Evolutionary conservation across 2,113 vertebrate species (phyloP).

Genomic region (Semicossyphus pulcher): DNA sequence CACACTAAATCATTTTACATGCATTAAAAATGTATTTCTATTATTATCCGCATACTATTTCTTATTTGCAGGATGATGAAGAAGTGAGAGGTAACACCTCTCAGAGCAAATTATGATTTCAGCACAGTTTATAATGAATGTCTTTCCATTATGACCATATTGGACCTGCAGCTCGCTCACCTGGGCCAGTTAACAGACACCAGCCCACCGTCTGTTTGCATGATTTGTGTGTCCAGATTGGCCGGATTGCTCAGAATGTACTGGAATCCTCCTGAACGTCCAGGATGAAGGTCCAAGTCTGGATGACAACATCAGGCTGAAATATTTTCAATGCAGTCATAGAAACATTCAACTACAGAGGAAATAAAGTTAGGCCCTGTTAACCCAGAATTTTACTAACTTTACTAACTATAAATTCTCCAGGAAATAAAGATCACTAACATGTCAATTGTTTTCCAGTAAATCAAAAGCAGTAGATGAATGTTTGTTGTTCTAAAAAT

Average conservation of each 20-base stretch:
- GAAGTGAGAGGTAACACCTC: not conserved
- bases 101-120: not conserved
- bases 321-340: conserved; percentile 10
- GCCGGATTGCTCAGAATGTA: conserved; percentile 21
- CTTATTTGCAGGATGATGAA: not conserved
- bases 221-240: conserved; percentile 14
- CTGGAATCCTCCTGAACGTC: conserved; percentile 32
- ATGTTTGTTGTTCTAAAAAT: not conserved
- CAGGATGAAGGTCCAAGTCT: conserved; percentile 13
- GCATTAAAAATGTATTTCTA: not conserved
- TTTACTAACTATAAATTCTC: too few species aligned
- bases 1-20: not conserved
- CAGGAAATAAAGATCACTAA: not conserved
- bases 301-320: conserved; percentile 15
- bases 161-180: conserved; percentile 24
- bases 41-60: not conserved
- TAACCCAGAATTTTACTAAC: not conserved
- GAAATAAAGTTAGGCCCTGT: not conserved
- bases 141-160: conserved; percentile 1
- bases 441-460: not conserved
- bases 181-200: conserved; percentile 23
- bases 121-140: not conserved
- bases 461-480: conserved; percentile 2
- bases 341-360: not conserved
- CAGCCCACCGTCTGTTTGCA: conserved; percentile 21